Base-by-base conservation (phyloP, 64 coral and sea anemone genomes). In the Dendronephthya gigantea region DNA sequence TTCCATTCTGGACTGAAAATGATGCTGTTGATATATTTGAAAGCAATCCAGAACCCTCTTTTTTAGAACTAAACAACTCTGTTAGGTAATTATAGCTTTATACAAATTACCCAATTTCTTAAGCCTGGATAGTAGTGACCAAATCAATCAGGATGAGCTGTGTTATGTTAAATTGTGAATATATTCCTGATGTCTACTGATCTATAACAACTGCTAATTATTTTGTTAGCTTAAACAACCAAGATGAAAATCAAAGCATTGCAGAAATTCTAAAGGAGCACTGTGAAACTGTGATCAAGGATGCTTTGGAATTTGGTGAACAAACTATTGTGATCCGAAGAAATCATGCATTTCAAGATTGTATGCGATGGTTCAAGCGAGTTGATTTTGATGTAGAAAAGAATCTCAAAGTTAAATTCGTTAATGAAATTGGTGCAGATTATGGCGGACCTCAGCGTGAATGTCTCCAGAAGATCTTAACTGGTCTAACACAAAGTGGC, bases 351-450 rank as follows among this genome's bases (percentile, higher is more conserved):
- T 79, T 79, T 34, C 30, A 79, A 8, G 72, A 79, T 34, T 79
- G 72, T 19, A 79, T 79, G 72, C 34, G 72, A 79, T 79, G 72
- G 72, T 79, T 79, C 36, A 34, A 79, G 36, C 72, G 72, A 36
- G 4, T 33, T 8, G 72, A 79, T 79, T 79, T 79, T 79, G 72
- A 79, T 79, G 29, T 79, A 2, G 29, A 79, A 33, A 79, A 79
- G 9, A 30, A 0, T 36, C 36, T 79, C 6, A 79, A 79, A 36
- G 72, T 79, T 33, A 79, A 79, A 19, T 79, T 79, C 36, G 31
- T 79, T 33, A 33, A 33, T 39, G 72, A 79, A 19, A 33, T 35
- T 35, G 72, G 72, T 79, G 34, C 72, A 0, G 72, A 79, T 19
- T 39, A 28, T 79, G 72, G 72, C 6, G 72, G 72, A 17, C 72